These are phyloP conservation scores for Helicoverpa zea DNA, from an alignment of 1,140 invertebrate genomes.

Conservation along the genomic window DNA sequence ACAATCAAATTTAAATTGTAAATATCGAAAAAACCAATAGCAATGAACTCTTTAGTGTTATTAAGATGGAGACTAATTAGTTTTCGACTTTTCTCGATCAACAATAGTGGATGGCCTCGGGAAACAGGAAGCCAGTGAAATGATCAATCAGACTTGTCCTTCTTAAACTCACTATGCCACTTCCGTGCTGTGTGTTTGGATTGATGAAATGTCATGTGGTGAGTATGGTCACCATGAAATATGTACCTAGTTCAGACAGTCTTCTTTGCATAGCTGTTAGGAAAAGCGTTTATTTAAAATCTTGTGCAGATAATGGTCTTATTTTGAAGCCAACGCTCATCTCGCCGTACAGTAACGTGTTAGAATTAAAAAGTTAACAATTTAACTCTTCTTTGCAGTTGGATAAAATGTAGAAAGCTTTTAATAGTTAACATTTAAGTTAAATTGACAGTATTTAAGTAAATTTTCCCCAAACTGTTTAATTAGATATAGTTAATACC, in stretches of 20 bases:
- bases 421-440: no score
- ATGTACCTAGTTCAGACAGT: neutral
- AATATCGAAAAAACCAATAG: neutral
- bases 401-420: no score
- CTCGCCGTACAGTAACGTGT: no score
- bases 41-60: constrained; percentile 29
- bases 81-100: constrained; percentile 69
- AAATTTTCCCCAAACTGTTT: no score
- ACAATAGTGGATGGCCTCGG: constrained; percentile 71
- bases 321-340: no score
- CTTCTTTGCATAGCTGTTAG: no score
- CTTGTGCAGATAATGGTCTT: no score
- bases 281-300: no score
- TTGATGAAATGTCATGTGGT: constrained; percentile 46
- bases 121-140: constrained; percentile 74
- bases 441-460: no score
- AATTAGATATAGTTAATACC: no score
- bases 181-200: constrained; percentile 49
- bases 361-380: no score
- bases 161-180: constrained; percentile 43
- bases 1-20: neutral
- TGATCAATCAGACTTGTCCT: constrained; percentile 71
- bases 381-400: no score
- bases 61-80: constrained; percentile 57
- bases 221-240: constrained; percentile 3